Evolutionary conservation across 2,113 vertebrate genomes (phyloP), one percentile per base, ranked within the genome.

Genomic region (Oceanites oceanicus): DNA sequence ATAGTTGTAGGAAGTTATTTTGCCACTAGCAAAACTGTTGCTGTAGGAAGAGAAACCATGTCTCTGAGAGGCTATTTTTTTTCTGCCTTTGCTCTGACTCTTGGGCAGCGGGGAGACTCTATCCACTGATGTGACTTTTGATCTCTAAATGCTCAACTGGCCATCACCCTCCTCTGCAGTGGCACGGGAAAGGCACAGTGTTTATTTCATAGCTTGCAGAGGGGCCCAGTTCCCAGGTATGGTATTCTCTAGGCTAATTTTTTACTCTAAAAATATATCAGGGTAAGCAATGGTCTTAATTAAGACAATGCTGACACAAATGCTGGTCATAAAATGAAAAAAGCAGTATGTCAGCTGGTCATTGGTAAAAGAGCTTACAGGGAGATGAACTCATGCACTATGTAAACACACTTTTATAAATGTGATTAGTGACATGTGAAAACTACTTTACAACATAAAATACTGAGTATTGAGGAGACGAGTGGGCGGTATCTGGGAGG

Each of bases 1-100:
- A 27, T 47, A 71, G 49, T 27, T 65, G n/a, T 52, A 76, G 78
- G 53, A 90, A 86, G 72, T 45, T 92, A 73, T 88, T 90, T 90
- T 79, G 27, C 56, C 23, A 19, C 66, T 63, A 75, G n/a, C 38
- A 90, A 68, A 90, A 53, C 40, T 47, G 9, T 86, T 73, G 52
- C 53, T 65, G 9, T 65, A 13, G 29, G 36, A 88, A 66, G 15
- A 73, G 18, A 90, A 88, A 30, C 30, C 10, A 7, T 21, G 7
- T 44, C 22, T 71, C 61, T 88, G 47, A 70, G 50, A 65, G 50
- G 26, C 20, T 74, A 4, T 45, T 87, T 67, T 45, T 87, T 67
- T 92, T 47, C 44, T 90, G 40, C 44, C n/a, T 78, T 73, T 67
- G 7, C 74, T 94, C 52, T 92, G 72, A 20, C 23, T 65, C 22